A percentile compares a stretch with the other conserved stretches of the same genome.
These are phyloP conservation scores for Labeo calbasu DNA, from an alignment of 2,797 vertebrate species.

Conservation along the genomic window DNA sequence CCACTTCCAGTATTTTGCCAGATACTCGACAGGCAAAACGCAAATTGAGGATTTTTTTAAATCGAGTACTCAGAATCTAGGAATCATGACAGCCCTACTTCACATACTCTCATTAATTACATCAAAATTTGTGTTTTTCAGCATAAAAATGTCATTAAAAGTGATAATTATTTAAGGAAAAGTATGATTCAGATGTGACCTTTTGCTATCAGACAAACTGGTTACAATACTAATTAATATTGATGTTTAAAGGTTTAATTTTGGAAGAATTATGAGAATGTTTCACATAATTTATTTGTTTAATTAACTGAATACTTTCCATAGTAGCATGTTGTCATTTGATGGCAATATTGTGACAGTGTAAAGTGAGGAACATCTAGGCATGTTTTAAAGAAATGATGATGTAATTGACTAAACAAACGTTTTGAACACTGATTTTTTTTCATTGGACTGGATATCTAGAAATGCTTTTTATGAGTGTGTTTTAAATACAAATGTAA, in stretches of 20 bases:
- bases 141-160: too few relatives aligned
- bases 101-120: too few relatives aligned
- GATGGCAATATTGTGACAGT: slow-evolving; percentile 1
- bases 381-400: background rate
- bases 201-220: too few relatives aligned
- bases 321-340: background rate
- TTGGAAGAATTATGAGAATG: background rate
- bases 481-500: slow-evolving; percentile 29
- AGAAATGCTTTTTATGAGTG: background rate
- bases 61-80: too few relatives aligned
- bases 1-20: too few relatives aligned
- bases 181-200: too few relatives aligned
- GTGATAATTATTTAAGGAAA: too few relatives aligned
- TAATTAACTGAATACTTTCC: background rate
- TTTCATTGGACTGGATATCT: slow-evolving; percentile 3
- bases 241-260: background rate
- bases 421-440: background rate
- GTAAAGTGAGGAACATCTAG: slow-evolving; percentile 31
- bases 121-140: too few relatives aligned
- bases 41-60: too few relatives aligned
- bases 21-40: too few relatives aligned
- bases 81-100: too few relatives aligned
- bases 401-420: slow-evolving; percentile 26
- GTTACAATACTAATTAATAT: background rate
- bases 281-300: background rate